Evolutionary conservation across 2,797 vertebrate genomes (phyloP).

Genomic region (Sebastes jordani): DNA sequence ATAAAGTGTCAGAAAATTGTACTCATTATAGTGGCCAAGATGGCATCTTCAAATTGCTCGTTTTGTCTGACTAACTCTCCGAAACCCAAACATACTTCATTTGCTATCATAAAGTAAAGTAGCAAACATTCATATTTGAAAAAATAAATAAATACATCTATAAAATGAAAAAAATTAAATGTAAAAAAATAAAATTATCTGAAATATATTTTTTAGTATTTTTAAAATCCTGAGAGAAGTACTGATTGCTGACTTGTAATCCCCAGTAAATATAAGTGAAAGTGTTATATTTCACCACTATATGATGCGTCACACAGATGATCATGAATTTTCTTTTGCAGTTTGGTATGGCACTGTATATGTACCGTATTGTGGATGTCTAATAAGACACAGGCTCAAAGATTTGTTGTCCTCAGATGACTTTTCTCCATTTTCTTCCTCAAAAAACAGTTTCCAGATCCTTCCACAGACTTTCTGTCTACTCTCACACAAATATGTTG

Average conservation of each 20-base stretch:
- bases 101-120: not conserved
- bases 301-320: not conserved
- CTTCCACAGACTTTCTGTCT: not conserved
- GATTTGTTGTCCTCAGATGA: not conserved
- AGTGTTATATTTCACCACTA: not conserved
- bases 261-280: not conserved
- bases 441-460: not conserved
- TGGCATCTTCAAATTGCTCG: not conserved
- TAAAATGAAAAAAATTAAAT: not conserved
- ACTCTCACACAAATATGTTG: not conserved
- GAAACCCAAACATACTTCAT: not conserved
- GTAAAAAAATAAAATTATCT: not conserved
- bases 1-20: not conserved
- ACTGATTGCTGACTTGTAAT: not conserved
- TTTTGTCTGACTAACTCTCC: not conserved
- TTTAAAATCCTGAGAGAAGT: not conserved
- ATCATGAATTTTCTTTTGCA: not conserved
- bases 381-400: not conserved
- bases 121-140: not conserved
- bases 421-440: not conserved
- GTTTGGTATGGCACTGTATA: not conserved
- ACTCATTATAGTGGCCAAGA: accelerated
- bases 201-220: not conserved
- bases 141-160: too few relatives aligned
- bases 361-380: not conserved